phyloP scores from a whole-genome alignment of 1,140 invertebrate genomes.

The Drosophila pachea region DNA sequence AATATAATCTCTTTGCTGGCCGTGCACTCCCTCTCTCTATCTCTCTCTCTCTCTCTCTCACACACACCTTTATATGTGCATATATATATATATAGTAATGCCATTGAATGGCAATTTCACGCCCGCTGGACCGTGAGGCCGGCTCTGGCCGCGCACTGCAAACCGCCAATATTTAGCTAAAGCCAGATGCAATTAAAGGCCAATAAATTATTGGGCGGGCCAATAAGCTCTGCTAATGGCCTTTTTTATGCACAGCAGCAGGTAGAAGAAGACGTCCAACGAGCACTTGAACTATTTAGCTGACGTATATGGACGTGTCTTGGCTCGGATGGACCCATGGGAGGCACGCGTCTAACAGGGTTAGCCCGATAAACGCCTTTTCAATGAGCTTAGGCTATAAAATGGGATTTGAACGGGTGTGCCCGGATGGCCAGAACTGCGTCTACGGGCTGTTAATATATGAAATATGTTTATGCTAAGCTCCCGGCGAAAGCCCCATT shows the following conservation, averaged over 20 bases:
- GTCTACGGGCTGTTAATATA: not conserved
- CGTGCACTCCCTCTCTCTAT: not conserved
- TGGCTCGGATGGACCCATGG: no score
- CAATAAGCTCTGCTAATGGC: constrained; percentile 3
- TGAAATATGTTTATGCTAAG: constrained; percentile 2
- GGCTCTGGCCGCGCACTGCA: constrained; percentile 18
- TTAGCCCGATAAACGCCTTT: not conserved
- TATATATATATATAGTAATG: constrained; percentile 26
- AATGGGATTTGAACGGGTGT: not conserved
- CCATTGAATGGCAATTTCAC: constrained; percentile 55
- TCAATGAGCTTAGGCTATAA: not conserved
- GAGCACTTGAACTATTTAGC: no score
- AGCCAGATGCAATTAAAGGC: constrained; percentile 59
- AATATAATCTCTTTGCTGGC: constrained; percentile 59
- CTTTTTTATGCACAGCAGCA: no score
- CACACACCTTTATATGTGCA: not conserved
- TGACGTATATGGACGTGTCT: no score
- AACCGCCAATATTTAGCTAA: constrained; percentile 61
- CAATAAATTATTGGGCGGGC: constrained; percentile 44
- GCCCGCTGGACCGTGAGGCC: constrained; percentile 49
- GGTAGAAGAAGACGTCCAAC: no score
- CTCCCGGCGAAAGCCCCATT: not conserved
- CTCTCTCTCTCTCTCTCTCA: not conserved
- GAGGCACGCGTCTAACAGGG: no score
- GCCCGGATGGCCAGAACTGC: not conserved